phyloP scores from a whole-genome alignment of 2,888 invertebrate genomes.

The Octonoba sinensis region DNA sequence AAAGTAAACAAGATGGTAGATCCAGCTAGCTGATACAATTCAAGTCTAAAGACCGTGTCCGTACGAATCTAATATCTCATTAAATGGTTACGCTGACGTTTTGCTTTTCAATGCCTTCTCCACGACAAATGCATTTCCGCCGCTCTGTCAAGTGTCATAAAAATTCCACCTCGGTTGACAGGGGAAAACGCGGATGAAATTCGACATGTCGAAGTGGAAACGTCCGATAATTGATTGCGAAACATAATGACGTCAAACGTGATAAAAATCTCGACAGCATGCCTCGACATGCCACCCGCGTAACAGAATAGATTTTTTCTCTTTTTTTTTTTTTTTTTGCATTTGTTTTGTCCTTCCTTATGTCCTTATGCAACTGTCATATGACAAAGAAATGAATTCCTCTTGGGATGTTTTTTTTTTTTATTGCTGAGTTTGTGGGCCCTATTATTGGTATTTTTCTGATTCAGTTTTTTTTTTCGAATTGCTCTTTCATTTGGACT shows the following conservation, averaged over 20 bases:
- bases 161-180: slow-evolving; percentile 15
- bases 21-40: no score
- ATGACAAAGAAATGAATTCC: not conserved
- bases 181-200: slow-evolving; percentile 14
- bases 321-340: slow-evolving; percentile 5
- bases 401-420: no score
- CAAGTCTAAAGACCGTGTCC: no score
- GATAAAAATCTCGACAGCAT: slow-evolving; percentile 40
- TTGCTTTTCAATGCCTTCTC: no score
- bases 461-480: no score
- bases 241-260: slow-evolving; percentile 34
- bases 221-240: slow-evolving; percentile 42
- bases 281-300: slow-evolving; percentile 28
- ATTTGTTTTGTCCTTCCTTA: not conserved
- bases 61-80: no score
- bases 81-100: no score
- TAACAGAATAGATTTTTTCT: not conserved
- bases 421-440: no score
- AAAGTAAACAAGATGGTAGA: no score
- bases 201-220: slow-evolving; percentile 37
- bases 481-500: no score
- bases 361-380: slow-evolving; percentile 28
- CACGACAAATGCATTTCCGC: not conserved
- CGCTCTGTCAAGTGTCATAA: slow-evolving; percentile 33
- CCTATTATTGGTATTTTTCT: no score